Evolutionary conservation across 2,797 vertebrate species (phyloP).

Genomic region (Lemur catta): DNA sequence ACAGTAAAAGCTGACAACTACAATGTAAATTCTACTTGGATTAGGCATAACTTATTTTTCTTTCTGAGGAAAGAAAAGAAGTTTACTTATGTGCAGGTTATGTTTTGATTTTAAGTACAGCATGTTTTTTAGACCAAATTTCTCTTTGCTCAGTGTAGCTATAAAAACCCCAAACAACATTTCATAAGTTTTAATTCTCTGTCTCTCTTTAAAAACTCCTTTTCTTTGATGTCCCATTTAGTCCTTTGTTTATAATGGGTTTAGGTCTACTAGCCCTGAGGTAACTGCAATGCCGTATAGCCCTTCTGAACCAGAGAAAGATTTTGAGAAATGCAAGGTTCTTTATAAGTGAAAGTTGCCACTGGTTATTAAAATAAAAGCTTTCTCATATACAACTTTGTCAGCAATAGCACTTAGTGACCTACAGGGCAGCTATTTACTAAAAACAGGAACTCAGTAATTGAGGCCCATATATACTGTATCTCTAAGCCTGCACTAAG

Average conservation of each 20-base stretch:
- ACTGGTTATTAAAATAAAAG: conserved; percentile 73
- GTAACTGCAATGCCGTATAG: conserved; percentile 12
- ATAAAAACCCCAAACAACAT: background rate
- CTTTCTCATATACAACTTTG: conserved; percentile 63
- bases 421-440: conserved; percentile 68
- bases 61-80: background rate
- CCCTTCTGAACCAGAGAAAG: conserved; percentile 15
- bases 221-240: conserved; percentile 37
- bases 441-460: conserved; percentile 63
- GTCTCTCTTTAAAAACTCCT: background rate
- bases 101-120: background rate
- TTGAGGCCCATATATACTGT: background rate
- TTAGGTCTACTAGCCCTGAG: background rate
- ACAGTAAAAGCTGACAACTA: background rate
- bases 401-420: conserved; percentile 71
- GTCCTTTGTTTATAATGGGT: conserved; percentile 40
- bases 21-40: background rate
- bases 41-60: background rate
- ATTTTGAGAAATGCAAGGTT: conserved; percentile 45
- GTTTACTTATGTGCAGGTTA: background rate
- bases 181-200: conserved; percentile 12
- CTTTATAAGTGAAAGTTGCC: conserved; percentile 59
- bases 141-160: background rate
- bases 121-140: background rate
- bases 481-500: conserved; percentile 4